A percentile compares a stretch with the other conserved stretches of the same genome.
These are phyloP conservation scores for Sialis lutaria DNA, from an alignment of 2,888 invertebrate genomes.

Conservation along the genomic window DNA sequence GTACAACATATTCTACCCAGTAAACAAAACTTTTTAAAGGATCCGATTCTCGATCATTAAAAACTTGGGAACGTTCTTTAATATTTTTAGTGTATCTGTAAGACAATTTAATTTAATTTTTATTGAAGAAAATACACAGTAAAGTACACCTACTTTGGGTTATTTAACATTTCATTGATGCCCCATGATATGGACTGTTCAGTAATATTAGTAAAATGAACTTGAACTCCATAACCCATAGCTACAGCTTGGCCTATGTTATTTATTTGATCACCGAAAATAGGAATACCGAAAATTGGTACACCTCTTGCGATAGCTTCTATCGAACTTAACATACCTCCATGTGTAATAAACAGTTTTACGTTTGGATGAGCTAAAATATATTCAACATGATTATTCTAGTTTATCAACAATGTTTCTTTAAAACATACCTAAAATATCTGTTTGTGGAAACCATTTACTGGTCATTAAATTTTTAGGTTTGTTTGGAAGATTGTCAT, in stretches of 20 bases:
- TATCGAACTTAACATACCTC: slow-evolving; percentile 35
- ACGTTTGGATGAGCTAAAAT: slow-evolving; percentile 37
- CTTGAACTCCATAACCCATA: slow-evolving; percentile 23
- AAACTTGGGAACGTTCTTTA: too few relatives aligned
- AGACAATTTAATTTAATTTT: too few relatives aligned
- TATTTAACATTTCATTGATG: too few relatives aligned
- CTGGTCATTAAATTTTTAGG: slow-evolving; percentile 35
- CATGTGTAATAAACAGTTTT: slow-evolving; percentile 37
- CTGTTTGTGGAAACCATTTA: slow-evolving; percentile 53
- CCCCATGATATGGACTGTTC: slow-evolving; percentile 22
- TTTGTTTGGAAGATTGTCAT: too few relatives aligned
- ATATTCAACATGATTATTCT: too few relatives aligned
- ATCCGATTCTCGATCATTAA: too few relatives aligned
- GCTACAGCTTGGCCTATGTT: slow-evolving; percentile 26
- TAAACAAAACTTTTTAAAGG: too few relatives aligned
- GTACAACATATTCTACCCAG: too few relatives aligned
- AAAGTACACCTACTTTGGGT: too few relatives aligned
- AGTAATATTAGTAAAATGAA: slow-evolving; percentile 23
- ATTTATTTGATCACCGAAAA: slow-evolving; percentile 30
- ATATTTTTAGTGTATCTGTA: too few relatives aligned
- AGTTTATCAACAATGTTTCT: too few relatives aligned
- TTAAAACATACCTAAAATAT: slow-evolving; percentile 31
- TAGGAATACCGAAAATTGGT: slow-evolving; percentile 32
- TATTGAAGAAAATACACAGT: too few relatives aligned
- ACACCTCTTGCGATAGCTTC: slow-evolving; percentile 31